These are phyloP conservation scores for Drosophila fuyamai DNA, from an alignment of 1,140 invertebrate genomes.

Conservation along the genomic window DNA sequence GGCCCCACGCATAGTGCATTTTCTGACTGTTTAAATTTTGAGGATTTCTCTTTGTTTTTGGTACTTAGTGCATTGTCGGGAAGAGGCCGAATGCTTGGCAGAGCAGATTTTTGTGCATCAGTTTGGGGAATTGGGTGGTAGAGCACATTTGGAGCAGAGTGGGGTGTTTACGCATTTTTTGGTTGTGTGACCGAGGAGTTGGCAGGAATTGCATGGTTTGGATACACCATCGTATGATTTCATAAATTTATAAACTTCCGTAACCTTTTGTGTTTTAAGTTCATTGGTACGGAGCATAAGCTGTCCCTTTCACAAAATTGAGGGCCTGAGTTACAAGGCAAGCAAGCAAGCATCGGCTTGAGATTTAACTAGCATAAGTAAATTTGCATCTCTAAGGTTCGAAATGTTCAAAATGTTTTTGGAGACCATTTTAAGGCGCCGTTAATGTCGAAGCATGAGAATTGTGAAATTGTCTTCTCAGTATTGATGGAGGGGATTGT, in stretches of 20 bases:
- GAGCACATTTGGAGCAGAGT: too few species aligned
- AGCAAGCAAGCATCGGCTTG: conserved; percentile 1
- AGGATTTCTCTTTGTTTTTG: too few species aligned
- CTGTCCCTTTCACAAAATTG: neutral
- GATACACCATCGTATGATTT: conserved; percentile 4
- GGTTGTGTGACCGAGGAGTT: too few species aligned
- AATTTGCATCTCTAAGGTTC: neutral
- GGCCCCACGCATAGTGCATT: too few species aligned
- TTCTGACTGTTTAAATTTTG: too few species aligned
- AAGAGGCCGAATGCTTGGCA: too few species aligned
- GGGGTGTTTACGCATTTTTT: too few species aligned
- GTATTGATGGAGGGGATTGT: neutral
- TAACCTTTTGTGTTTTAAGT: conserved; percentile 8
- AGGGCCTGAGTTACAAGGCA: too few species aligned
- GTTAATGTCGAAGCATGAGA: neutral
- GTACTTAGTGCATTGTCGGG: too few species aligned
- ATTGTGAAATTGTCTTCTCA: conserved; percentile 3
- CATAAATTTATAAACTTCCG: conserved; percentile 1
- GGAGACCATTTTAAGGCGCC: conserved; percentile 8
- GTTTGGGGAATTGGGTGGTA: too few species aligned
- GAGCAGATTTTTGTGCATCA: too few species aligned
- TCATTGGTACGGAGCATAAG: neutral
- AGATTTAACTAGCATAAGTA: neutral
- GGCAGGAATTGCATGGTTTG: too few species aligned
- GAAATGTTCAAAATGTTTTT: conserved; percentile 2